phyloP scores from a whole-genome alignment of 1,140 invertebrate species.

The Brachionus sp. region DNA sequence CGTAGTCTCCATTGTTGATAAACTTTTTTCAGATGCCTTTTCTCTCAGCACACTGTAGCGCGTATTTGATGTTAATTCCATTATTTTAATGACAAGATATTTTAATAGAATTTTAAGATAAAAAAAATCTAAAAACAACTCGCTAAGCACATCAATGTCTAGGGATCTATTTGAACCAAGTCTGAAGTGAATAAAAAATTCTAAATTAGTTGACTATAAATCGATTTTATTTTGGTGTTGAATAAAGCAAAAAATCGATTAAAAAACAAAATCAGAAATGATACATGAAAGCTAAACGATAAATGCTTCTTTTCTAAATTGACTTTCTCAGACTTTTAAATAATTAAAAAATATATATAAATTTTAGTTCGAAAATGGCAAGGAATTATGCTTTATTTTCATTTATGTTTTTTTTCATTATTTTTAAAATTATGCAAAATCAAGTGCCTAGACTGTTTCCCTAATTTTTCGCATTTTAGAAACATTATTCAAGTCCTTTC shows the following conservation, averaged over 20 bases:
- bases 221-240: neutral
- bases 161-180: neutral
- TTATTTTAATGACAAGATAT: neutral
- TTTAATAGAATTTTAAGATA: neutral
- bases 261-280: neutral
- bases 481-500: neutral
- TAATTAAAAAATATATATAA: neutral
- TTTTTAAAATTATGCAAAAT: neutral
- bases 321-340: neutral
- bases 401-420: neutral
- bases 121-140: neutral
- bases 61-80: neutral
- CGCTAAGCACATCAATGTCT: neutral
- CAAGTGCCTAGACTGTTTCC: neutral
- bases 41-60: slow-evolving; percentile 21
- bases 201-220: neutral
- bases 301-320: neutral
- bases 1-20: neutral
- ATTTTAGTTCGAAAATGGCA: neutral
- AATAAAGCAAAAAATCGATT: neutral
- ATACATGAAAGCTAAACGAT: neutral
- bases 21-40: neutral
- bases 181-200: neutral
- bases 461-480: neutral
- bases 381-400: neutral